phyloP scores from a whole-genome alignment of 2,113 vertebrate species.

The Neodon shergylaensis region DNA sequence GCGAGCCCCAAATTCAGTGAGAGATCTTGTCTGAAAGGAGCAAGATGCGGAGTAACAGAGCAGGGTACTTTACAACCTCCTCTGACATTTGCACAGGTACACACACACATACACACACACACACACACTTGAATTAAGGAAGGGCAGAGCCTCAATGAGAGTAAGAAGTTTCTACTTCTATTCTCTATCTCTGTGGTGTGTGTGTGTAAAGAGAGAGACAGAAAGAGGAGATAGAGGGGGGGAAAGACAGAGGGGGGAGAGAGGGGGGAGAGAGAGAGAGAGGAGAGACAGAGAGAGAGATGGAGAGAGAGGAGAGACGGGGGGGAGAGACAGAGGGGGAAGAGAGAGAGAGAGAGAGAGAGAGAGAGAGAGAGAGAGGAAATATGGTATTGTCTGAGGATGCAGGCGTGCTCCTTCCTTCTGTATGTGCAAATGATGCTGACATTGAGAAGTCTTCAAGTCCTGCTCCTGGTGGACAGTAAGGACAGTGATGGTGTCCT shows the following conservation, averaged over 20 bases:
- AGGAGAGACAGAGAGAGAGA: not conserved
- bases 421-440: not conserved
- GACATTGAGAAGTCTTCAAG: not conserved
- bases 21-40: not conserved
- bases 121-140: too few relatives aligned
- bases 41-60: not conserved
- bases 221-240: not conserved
- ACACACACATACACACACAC: too few relatives aligned
- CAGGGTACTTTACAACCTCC: not conserved
- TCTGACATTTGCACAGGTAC: not conserved
- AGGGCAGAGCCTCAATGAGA: too few relatives aligned
- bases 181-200: too few relatives aligned
- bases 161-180: too few relatives aligned
- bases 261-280: not conserved
- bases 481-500: conserved; percentile 42
- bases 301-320: too few relatives aligned
- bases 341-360: not conserved
- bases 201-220: not conserved
- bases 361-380: not conserved
- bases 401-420: not conserved
- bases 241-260: too few relatives aligned
- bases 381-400: not conserved
- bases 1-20: not conserved
- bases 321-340: not conserved
- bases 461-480: conserved; percentile 24